Conservation (phyloP, 1,140 invertebrate species). For the Drosophila kohkoa region DNA sequence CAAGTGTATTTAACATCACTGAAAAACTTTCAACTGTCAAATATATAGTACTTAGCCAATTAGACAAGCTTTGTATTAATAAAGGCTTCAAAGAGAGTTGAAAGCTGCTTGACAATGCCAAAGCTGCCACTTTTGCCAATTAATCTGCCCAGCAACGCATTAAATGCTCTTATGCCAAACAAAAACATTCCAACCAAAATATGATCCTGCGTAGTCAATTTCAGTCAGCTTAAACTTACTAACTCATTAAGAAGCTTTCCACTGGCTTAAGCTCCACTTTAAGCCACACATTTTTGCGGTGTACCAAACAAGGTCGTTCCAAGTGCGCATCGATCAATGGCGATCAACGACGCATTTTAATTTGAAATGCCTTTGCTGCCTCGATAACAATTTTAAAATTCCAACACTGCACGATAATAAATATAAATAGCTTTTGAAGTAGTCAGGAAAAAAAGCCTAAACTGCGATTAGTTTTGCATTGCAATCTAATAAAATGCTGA, state of each 20-base stretch:
- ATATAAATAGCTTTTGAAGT: slow-evolving; percentile 33
- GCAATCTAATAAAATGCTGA: slow-evolving; percentile 11
- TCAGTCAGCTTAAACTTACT: too few relatives aligned
- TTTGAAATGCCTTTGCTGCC: slow-evolving; percentile 4
- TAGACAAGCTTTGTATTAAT: too few relatives aligned
- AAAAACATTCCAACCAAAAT: not conserved
- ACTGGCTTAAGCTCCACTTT: not conserved
- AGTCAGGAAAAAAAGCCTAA: slow-evolving; percentile 13
- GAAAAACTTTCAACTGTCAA: too few relatives aligned
- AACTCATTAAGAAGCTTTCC: not conserved
- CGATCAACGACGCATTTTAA: slow-evolving; percentile 32
- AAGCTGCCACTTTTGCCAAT: not conserved
- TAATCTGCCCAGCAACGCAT: not conserved
- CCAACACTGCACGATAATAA: slow-evolving; percentile 24
- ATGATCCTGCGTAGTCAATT: too few relatives aligned
- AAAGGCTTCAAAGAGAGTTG: not conserved
- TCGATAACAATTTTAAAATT: slow-evolving; percentile 36
- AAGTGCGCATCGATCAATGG: slow-evolving; percentile 30
- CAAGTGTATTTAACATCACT: too few relatives aligned
- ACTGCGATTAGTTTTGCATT: slow-evolving; percentile 13
- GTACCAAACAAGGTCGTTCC: not conserved
- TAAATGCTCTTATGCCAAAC: not conserved
- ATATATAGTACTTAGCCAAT: too few relatives aligned
- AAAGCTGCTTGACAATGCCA: not conserved
- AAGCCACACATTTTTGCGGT: not conserved